Conservation (phyloP, 2,797 vertebrate genomes). For the Acropternis orthonyx region DNA sequence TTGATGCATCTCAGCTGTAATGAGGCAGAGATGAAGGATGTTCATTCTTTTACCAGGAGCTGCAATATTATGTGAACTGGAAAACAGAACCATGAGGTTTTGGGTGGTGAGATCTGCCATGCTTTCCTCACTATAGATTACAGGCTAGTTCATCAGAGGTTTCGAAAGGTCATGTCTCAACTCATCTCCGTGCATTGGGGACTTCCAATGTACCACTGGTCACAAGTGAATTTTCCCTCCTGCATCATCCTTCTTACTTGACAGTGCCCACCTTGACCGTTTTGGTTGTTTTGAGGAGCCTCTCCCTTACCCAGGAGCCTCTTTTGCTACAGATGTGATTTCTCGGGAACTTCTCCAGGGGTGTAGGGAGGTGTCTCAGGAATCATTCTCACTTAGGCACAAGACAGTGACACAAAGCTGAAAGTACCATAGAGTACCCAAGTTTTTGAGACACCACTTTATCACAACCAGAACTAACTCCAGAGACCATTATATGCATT, state of each 20-base stretch:
- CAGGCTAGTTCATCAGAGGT: background rate
- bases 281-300: background rate
- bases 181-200: background rate
- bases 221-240: background rate
- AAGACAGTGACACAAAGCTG: background rate
- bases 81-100: rapidly evolving
- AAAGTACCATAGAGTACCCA: background rate
- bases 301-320: background rate
- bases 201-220: background rate
- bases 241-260: background rate
- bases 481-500: constrained; percentile 4
- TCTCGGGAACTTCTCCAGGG: background rate
- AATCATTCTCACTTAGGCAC: background rate
- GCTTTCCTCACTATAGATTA: background rate
- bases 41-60: background rate
- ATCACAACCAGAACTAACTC: constrained; percentile 13
- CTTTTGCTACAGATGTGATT: background rate
- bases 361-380: background rate
- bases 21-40: background rate
- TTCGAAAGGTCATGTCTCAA: background rate
- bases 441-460: background rate
- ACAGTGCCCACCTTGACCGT: background rate
- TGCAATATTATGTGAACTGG: background rate
- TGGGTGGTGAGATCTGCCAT: background rate
- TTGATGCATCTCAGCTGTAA: background rate